Conservation (phyloP, 2,113 vertebrate species). For the Ictidomys tridecemlineatus region DNA sequence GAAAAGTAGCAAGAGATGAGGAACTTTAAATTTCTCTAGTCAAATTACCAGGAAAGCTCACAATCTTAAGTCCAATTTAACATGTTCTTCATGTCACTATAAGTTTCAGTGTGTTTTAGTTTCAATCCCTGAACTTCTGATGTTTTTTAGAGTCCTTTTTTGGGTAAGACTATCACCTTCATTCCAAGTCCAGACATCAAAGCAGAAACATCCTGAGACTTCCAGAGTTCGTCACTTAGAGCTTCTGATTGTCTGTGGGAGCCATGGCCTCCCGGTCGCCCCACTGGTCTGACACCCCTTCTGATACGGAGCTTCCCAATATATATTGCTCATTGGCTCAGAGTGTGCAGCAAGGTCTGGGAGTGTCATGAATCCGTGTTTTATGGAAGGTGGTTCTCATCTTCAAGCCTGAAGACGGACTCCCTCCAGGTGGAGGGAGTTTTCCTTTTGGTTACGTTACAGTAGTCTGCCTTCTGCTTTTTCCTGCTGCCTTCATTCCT, state of each 20-base stretch:
- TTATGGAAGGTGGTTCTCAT: constrained; percentile 52
- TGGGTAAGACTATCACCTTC: background rate
- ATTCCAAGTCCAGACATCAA: constrained; percentile 14
- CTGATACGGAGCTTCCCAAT: background rate
- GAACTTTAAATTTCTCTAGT: background rate
- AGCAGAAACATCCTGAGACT: constrained; percentile 4
- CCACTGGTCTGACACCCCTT: background rate
- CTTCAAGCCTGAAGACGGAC: background rate
- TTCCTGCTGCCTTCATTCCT: constrained; percentile 33
- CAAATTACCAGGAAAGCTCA: constrained; percentile 19
- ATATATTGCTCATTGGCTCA: background rate
- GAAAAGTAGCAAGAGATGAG: background rate
- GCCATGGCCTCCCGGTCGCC: background rate
- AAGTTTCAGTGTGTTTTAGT: background rate
- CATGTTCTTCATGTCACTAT: background rate
- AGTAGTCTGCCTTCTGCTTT: constrained; percentile 28
- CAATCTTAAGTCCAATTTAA: constrained; percentile 23
- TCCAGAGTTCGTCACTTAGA: background rate
- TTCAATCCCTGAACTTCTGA: constrained; percentile 8
- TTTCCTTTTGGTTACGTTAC: background rate
- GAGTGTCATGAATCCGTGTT: constrained; percentile 55
- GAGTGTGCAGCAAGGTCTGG: background rate
- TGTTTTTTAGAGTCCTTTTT: background rate
- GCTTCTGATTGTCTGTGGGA: background rate
- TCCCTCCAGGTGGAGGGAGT: background rate